Evolutionary conservation across 2,888 invertebrate species (phyloP).

Genomic region (Pseudococcus jackbeardsleyi): DNA sequence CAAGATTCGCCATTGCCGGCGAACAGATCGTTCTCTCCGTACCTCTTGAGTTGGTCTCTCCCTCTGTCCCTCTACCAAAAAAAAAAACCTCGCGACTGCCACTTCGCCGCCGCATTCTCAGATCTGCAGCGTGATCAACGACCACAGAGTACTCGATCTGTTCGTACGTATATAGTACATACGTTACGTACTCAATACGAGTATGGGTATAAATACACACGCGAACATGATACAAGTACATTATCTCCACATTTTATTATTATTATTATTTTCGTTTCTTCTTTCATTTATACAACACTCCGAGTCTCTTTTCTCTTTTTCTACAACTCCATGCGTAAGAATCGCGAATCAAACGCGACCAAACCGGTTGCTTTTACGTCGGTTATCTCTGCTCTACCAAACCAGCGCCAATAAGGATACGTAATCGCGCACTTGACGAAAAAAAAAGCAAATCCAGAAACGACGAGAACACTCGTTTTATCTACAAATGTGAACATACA

Average conservation of each 20-base stretch:
- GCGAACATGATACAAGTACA: background rate
- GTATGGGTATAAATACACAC: background rate
- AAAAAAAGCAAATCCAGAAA: background rate
- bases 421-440: background rate
- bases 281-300: background rate
- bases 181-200: background rate
- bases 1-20: background rate
- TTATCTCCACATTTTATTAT: background rate
- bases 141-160: background rate
- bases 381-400: background rate
- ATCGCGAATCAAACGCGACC: background rate
- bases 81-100: background rate
- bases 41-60: background rate
- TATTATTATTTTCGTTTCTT: background rate
- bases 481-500: background rate
- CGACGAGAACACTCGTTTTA: background rate
- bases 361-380: background rate
- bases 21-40: background rate
- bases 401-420: background rate
- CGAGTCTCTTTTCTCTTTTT: background rate
- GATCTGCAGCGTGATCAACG: background rate
- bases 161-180: background rate
- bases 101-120: background rate
- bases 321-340: background rate
- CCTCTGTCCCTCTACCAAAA: background rate